Base-by-base conservation (phyloP, 2,797 vertebrate genomes). In the Agapornis canus region DNA sequence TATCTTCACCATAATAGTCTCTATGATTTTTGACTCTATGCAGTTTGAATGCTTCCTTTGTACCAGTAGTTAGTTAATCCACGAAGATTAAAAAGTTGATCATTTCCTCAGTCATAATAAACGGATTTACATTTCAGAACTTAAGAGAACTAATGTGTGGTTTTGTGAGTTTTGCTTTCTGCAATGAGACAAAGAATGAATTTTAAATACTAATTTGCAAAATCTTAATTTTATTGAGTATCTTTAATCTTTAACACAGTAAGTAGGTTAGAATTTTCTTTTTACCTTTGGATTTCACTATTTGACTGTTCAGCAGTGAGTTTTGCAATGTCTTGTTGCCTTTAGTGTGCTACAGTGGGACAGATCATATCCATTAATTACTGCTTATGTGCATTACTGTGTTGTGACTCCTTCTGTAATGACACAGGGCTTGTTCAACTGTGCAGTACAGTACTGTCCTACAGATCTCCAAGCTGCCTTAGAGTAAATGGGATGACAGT, bases 101-200 rank as follows among this genome's bases (percentile, higher is more conserved):
- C 14, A 20, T 68, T 91, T 92, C 5, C 77, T 73, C 77, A 35
- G 3, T 54, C 51, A 16, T 52, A 79, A 68, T 56, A 51, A 90
- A 51, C 14, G 31, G 18, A 31, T 84, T 82, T 42, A 84, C 57
- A 68, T 51, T 57, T 54, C 23, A 65, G 32, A 51, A 37, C 1
- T 7, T 68, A 11, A 49, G 7, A 25, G 63, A 64, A 52, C 21
- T n/a, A 16, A 60, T 40, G 13, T 43, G 20, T 64, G 2, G 13
- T 82, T 81, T 68, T 31, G 3, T 83, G 61, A 65, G 16, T 56
- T 92, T 79, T 72, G n/a, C 22, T 32, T 92, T 90, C 49, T 80
- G 15, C 43, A 52, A 10, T 43, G 40, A 88, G 32, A 35, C 47
- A 39, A 61, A 51, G 17, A 52, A 45, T 45, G 17, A n/a, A 27